Conservation (phyloP, 2,888 invertebrate species). For the Meta bourneti region DNA sequence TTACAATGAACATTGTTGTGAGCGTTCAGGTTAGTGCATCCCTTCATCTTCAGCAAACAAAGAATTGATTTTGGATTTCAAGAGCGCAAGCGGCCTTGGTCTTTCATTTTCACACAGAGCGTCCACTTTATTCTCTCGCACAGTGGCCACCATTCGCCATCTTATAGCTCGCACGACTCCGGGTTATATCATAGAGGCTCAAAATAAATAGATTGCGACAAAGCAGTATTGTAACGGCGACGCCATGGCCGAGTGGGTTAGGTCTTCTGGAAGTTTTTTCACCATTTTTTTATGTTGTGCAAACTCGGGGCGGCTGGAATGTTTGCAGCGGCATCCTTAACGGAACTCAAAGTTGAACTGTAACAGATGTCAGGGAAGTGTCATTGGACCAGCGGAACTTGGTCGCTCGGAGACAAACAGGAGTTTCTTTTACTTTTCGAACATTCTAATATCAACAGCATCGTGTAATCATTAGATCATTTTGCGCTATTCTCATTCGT, state of each 20-base stretch:
- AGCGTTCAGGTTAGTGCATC: no score
- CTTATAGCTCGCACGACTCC: neutral
- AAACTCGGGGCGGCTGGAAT: neutral
- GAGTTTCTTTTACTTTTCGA: no score
- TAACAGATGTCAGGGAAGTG: slow-evolving; percentile 39
- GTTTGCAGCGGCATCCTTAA: neutral
- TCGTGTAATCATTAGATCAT: no score
- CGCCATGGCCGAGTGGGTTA: slow-evolving; percentile 31
- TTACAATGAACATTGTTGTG: no score
- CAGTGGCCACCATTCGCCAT: slow-evolving; percentile 9
- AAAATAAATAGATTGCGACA: slow-evolving; percentile 41
- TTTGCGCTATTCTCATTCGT: no score
- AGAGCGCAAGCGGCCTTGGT: no score
- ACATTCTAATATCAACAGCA: no score
- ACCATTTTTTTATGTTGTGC: neutral
- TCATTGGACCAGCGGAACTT: no score
- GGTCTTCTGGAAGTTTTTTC: neutral
- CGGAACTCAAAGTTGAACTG: slow-evolving; percentile 60
- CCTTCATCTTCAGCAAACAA: no score
- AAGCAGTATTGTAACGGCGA: slow-evolving; percentile 31
- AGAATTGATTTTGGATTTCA: no score
- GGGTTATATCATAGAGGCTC: slow-evolving; percentile 13
- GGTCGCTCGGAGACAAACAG: no score
- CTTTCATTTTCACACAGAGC: no score
- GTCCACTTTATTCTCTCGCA: slow-evolving; percentile 1